Base-by-base conservation (phyloP, 2,888 invertebrate species). In the Omphaloscelis lunosa region DNA sequence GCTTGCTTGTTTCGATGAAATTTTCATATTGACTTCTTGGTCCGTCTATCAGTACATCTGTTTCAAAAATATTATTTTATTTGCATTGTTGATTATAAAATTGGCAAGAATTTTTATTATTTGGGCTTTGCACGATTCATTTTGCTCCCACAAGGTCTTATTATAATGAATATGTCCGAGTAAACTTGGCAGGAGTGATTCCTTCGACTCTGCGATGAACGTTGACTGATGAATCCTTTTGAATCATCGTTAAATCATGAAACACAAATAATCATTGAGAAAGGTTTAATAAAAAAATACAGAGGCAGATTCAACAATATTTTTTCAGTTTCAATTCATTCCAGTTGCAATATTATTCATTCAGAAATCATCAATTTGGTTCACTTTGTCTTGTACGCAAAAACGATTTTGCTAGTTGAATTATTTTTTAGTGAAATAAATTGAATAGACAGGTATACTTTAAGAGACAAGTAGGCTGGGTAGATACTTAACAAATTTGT, bases 221-320 rank as follows among this genome's bases (percentile, higher is more conserved):
- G 62, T 59, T 86, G 75, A 86, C 59, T 77, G 61, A 88, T 84
- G 78, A 72, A 77, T 72, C 48, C 39, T 73, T 39, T 20, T 68
- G 45, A 51, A 75, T 67, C 23, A 59, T 71, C 71, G 56, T 71
- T 81, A 62, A 77, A 76, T 83, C 62, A 85, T 72, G 29, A 62
- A 79, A 72, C 23, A 56, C 8, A 77, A 73, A 77, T 11, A 72
- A 41, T 62, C 0, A 56, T 51, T 51, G 5, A 27, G 27, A 70
- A 79, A 68, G 48, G 29, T 58, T 61, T 59, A 48, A 62, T 68
- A n/a, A 23, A 51, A 27, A 51, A 41, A 41, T 62, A 29, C 12
- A 9, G 11, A 65, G n/a, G 15, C 34, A 34, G 7, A 41, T 58
- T 17, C 39, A 34, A 61, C 3, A 27, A n/a, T 61, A 27, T 53